Percentiles rank a stretch among this genome's conserved stretches.
phyloP scores from a whole-genome alignment of 2,888 invertebrate genomes.

The Phasia obesa region DNA sequence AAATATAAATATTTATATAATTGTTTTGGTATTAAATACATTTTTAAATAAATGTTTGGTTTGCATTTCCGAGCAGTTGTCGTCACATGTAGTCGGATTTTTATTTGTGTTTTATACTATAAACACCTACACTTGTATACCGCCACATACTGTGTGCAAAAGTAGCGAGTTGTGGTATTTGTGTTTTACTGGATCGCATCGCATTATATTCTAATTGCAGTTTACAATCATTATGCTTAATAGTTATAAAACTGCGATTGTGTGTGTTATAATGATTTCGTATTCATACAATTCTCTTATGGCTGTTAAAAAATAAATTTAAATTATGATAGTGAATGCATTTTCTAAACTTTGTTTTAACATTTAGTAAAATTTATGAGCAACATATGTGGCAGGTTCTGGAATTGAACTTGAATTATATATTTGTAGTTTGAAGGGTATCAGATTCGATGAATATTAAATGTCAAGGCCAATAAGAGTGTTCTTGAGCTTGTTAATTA shows the following conservation, averaged over 20 bases:
- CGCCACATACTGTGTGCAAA: conserved; percentile 12
- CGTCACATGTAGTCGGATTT: background rate
- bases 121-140: background rate
- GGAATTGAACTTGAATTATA: too few species aligned
- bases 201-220: conserved; percentile 75
- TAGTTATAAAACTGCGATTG: conserved; percentile 29
- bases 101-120: background rate
- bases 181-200: conserved; percentile 47
- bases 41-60: conserved; percentile 38
- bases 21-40: conserved; percentile 41
- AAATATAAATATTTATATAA: conserved; percentile 33
- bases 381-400: conserved; percentile 19
- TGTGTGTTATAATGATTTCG: background rate
- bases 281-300: background rate
- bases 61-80: conserved; percentile 2
- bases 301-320: conserved; percentile 9
- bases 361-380: background rate
- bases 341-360: conserved; percentile 6
- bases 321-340: conserved; percentile 3
- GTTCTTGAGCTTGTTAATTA: too few species aligned
- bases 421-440: too few species aligned
- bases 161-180: conserved; percentile 55
- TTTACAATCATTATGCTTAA: conserved; percentile 64
- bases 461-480: too few species aligned
- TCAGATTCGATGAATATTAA: too few species aligned